Evolutionary conservation across 2,888 invertebrate genomes (phyloP).

Genomic region (Fragum whitleyi): DNA sequence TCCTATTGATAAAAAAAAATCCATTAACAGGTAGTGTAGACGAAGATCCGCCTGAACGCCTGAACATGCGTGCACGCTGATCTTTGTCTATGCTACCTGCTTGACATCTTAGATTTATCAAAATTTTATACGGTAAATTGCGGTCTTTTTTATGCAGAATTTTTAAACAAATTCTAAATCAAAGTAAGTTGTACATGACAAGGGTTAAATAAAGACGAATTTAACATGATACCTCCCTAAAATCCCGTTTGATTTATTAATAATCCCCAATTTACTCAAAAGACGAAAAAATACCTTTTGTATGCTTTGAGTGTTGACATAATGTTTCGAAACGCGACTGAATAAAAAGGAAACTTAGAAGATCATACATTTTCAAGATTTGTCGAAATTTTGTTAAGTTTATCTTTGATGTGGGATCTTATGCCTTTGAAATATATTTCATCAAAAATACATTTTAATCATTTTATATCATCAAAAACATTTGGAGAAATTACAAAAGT

Average conservation of each 20-base stretch:
- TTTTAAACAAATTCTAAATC: too few relatives aligned
- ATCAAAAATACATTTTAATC: background rate
- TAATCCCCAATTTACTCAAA: slow-evolving; percentile 13
- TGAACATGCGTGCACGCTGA: too few relatives aligned
- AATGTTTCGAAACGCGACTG: slow-evolving; percentile 18
- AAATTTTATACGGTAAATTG: too few relatives aligned
- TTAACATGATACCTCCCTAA: slow-evolving; percentile 16
- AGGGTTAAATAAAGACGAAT: background rate
- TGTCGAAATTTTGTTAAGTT: slow-evolving; percentile 8
- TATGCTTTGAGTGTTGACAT: slow-evolving; percentile 17
- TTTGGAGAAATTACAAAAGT: background rate
- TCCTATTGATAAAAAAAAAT: too few relatives aligned
- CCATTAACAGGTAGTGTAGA: too few relatives aligned
- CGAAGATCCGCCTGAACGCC: too few relatives aligned
- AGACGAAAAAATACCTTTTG: slow-evolving; percentile 1
- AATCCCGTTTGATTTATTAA: slow-evolving; percentile 21
- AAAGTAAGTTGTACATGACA: too few relatives aligned
- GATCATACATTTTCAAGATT: slow-evolving; percentile 18
- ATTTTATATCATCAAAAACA: background rate
- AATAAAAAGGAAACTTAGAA: background rate
- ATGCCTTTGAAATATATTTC: slow-evolving; percentile 6
- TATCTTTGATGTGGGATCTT: slow-evolving; percentile 7
- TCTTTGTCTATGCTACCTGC: too few relatives aligned
- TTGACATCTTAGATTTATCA: too few relatives aligned
- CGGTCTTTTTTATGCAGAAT: too few relatives aligned